Evolutionary conservation across 2,797 vertebrate genomes (phyloP), one percentile per base, ranked within the genome.

Genomic region (Eupleurogrammus muticus): DNA sequence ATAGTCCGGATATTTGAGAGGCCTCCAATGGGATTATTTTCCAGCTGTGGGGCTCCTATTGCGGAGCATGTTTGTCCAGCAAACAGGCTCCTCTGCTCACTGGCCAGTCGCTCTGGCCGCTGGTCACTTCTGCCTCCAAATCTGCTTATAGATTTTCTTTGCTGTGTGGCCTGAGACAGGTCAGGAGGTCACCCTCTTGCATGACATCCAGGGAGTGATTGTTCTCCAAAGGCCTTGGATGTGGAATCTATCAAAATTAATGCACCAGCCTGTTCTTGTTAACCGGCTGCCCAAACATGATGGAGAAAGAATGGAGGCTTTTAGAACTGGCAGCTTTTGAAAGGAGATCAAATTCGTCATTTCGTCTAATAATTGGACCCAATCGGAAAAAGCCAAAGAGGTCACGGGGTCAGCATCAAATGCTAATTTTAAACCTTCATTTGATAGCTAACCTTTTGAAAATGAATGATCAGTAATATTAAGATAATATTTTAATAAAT

Each of bases 171-270:
- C 95, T 94, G 92, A 96, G 92, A 93, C 87, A 88, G 96, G 96
- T 97, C 96, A 97, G 89, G 92, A 94, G 97, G 97, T 97, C 96
- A 95, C 82, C 66, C 85, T 91, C 91, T 90, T 92, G 94, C 94
- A 94, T 91, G 93, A 95, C 95, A 96, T 96, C 96, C 94, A 93
- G 95, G 95, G 96, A 96, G 94, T 94, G 95, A 97, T 96, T 95
- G 95, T 96, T 94, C 94, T 95, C 91, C 92, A 89, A 95, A 96
- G 95, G 95, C 93, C 91, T 90, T 76, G 88, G 81, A 81, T 91
- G 93, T 92, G 93, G 95, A 96, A 98, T 98, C 95, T 94, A 97
- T 98, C 96, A 98, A 96, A 96, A 97, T 98, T 96, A 97, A 98
- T 95, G 95, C 95, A 91, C 93, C 94, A 88, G 93, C 93, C 92